Base-by-base conservation (phyloP, 2,797 vertebrate genomes). In the Poecilia gillii region DNA sequence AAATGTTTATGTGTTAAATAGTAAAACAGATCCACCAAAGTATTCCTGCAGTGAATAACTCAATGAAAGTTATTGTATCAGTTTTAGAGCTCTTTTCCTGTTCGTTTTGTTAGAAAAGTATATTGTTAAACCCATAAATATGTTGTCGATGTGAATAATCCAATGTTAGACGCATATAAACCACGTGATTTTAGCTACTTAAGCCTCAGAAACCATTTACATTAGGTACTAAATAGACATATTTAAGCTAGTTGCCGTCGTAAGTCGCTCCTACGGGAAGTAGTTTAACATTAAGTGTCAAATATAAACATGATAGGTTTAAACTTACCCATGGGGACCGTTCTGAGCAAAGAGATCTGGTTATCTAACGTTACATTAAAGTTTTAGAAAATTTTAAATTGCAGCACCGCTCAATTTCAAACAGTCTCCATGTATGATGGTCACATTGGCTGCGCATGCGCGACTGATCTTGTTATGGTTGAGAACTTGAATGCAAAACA, bases 271-370 rank as follows among this genome's bases (percentile, higher is more conserved):
- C 16, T 33, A 59, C 41, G 25, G 16, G 4, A n/a, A 75, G 1
- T 6, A 73, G 5, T 51, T 9, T 9, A 43, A 23, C 6, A 51
- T 72, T 66, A 11, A 25, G 7, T 4, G 28, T 31, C 28, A 31
- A 7, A 33, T 14, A 14, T 36, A 7, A 78, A 64, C 31, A 20
- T 75, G 3, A 46, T 6, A 9, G 16, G 62, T 16, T 47, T 74
- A 1, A 72, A 91, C 93, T 92, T 77, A 94, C 93, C 92, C 92
- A 93, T 93, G 12, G 3, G 73, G 72, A 43, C 57, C n/a, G 14
- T 41, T 70, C 57, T 78, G 23, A 46, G 6, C 0, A 53, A 59
- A 77, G 4, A 25, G 11, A n/a, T 45, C n/a, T 33, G 39, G 16
- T 7, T 20, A 28, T 13, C 23, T 49, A 59, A 20, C 20, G 9